phyloP scores from a whole-genome alignment of 2,888 invertebrate species.

The Volucella zonaria region DNA sequence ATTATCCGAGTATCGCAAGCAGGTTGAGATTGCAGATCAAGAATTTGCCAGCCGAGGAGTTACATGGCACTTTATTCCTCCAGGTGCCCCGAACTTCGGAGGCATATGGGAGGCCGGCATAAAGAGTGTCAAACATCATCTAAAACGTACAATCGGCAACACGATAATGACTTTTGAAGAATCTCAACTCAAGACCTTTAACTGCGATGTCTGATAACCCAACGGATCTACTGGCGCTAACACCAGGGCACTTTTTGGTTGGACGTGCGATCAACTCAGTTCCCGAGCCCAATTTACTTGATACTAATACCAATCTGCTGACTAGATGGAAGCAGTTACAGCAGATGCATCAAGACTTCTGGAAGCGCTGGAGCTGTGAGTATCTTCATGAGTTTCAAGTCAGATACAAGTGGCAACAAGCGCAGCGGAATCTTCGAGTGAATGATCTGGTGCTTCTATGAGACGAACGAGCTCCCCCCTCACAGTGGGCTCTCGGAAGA shows the following conservation, averaged over 20 bases:
- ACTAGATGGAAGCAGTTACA: conserved; percentile 7
- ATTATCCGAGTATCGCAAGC: no score
- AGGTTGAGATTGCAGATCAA: no score
- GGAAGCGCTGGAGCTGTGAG: conserved; percentile 57
- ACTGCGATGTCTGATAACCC: conserved; percentile 18
- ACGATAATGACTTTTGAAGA: conserved; percentile 18
- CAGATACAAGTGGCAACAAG: conserved; percentile 35
- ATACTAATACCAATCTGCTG: conserved; percentile 12
- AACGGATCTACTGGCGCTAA: background rate
- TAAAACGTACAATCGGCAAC: conserved; percentile 17
- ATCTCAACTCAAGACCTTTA: conserved; percentile 10
- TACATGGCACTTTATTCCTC: no score
- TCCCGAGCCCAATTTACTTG: conserved; percentile 18
- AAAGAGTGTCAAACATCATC: no score
- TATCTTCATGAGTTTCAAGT: conserved; percentile 46
- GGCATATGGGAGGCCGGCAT: no score
- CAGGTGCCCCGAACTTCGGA: no score
- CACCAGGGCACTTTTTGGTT: conserved; percentile 13
- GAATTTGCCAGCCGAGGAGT: no score
- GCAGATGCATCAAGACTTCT: no score
- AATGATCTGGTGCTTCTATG: conserved; percentile 34
- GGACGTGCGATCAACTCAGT: conserved; percentile 4
- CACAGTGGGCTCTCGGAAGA: conserved; percentile 36
- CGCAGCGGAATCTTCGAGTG: conserved; percentile 24
- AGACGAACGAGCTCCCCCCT: conserved; percentile 44